Base-by-base conservation (phyloP, 2,797 vertebrate species). In the Knipowitschia caucasica region DNA sequence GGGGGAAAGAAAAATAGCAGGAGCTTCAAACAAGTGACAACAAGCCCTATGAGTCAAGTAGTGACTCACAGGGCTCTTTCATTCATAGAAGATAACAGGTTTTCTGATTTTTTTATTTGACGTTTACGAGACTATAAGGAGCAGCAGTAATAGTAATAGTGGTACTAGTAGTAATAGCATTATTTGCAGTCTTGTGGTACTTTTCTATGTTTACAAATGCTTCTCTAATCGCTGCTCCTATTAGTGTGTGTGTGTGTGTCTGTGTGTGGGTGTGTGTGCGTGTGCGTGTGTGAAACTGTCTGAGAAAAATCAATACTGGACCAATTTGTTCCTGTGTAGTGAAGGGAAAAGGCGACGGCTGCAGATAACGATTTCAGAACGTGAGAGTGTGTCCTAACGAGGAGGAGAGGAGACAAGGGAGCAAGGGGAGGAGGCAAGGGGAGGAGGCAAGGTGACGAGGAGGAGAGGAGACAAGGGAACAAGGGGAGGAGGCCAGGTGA, bases 221-320 rank as follows among this genome's bases (percentile, higher is more conserved):
- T 4, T 14, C 30, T 14, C 30, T 40, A 23, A 21, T 40, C 38
- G 9, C 20, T 40, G 18, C 18, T 3, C 9, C 10, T 20, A 40
- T 40, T 40, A 40, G 38, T 3, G 18, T 39, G 36, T 39, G 18
- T 21, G 9, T 4, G 18, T 12, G 18, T n/a, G n/a, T n/a, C n/a
- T n/a, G n/a, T n/a, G n/a, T n/a, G 38, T 3, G 18, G 18, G 36
- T 39, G 18, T 21, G 9, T 4, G 18, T 12, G 18, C n/a, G 38
- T 3, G 18, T 39, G 36, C 21, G 18, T 21, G 9, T 4, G 18
- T 12, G 18, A n/a, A n/a, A n/a, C 17, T 38, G 15, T 8, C 35
- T 42, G 20, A 12, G 39, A 23, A 39, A n/a, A 42, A 42, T 42
- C 39, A n/a, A 42, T 42, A 42, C 39, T 24, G 20, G 39, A 24